Evolutionary conservation across 2,113 vertebrate species (phyloP), one percentile per base, ranked within the genome.

Genomic region (Larimichthys crocea): DNA sequence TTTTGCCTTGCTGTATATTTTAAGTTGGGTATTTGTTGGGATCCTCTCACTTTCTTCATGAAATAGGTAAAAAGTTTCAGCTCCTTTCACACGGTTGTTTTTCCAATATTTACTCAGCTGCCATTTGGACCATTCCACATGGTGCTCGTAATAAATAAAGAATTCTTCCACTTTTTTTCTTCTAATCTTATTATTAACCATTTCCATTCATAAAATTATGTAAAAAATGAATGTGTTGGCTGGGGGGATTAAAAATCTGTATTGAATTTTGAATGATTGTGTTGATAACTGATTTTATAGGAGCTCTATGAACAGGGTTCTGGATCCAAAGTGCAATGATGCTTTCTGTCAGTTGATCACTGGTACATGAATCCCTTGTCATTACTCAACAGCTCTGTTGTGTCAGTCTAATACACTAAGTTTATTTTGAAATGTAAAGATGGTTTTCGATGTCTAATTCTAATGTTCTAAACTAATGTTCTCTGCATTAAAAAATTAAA

Each of bases 381-480:
- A 24, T 71, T 24, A 35, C 10, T 17, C 42, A 57, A 16, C 17
- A 24, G 2, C 5, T 42, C 8, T 48, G 20, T 14, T n/a, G 2
- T 20, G 20, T 29, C 8, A 53, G 2, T 17, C 14, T 44, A 20
- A 49, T 15, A 11, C 46, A 73, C 19, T 74, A 60, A 55, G 20
- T 79, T 20, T 15, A 52, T 19, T 76, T 55, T 50, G 49, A 55
- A 73, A 64, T 50, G 31, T 66, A 26, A 57, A 76, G 40, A 19
- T 60, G 48, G 10, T 82, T 88, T 82, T 83, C 24, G 72, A 76
- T 73, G 22, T 22, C 16, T 74, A 15, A 40, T 52, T 20, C 65
- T 16, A 22, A 16, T 63, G 20, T 77, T 55, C 46, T 77, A 15
- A 49, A 68, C n/a, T 59, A 59, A 69, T 40, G 35, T 40, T 40